A percentile compares a stretch with the other conserved stretches of the same genome.
Evolutionary conservation across 2,797 vertebrate species (phyloP).

Genomic region (Linurgus olivaceus): DNA sequence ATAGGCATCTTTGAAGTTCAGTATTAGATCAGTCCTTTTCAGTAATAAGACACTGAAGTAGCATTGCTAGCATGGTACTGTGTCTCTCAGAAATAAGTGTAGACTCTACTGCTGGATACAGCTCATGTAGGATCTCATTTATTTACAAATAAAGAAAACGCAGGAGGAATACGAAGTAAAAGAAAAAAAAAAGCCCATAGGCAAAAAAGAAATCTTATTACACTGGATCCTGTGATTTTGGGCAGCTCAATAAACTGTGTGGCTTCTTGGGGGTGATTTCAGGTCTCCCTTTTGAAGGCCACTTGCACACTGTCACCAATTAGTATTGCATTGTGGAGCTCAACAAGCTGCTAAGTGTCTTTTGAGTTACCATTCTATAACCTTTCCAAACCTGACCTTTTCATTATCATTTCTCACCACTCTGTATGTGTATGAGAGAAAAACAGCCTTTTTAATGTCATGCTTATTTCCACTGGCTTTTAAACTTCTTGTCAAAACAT

Average conservation of each 20-base stretch:
- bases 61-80: neutral
- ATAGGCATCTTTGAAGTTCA: neutral
- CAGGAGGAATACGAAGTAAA: neutral
- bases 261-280: constrained; percentile 31
- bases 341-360: constrained; percentile 20
- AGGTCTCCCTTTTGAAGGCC: neutral
- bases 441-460: constrained; percentile 10
- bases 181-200: neutral
- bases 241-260: neutral
- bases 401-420: neutral
- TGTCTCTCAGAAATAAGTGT: neutral
- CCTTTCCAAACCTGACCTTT: constrained; percentile 63
- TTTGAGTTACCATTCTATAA: constrained; percentile 10
- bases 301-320: constrained; percentile 21
- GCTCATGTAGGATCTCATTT: neutral
- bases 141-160: constrained; percentile 30
- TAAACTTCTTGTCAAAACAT: constrained; percentile 20
- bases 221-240: neutral
- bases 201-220: neutral
- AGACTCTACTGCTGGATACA: neutral
- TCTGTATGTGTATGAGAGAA: neutral
- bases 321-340: constrained; percentile 41
- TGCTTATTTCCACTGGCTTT: constrained; percentile 18
- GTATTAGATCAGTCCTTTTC: neutral
- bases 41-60: neutral